Percentiles rank a stretch among this genome's conserved stretches.
phyloP scores from a whole-genome alignment of 2,113 vertebrate species.

The Leptobrachium ailaonicum region DNA sequence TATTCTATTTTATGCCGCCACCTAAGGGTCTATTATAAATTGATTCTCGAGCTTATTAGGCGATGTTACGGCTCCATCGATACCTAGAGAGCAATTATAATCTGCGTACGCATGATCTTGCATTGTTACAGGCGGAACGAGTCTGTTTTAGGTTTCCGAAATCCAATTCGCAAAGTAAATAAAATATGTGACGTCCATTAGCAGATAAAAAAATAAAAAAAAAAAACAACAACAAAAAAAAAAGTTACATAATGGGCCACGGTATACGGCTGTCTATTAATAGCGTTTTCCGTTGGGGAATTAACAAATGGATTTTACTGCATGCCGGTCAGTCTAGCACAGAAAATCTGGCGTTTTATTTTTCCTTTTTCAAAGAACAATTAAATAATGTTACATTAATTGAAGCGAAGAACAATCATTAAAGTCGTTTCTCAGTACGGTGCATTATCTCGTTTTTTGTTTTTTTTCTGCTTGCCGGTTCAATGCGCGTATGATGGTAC shows the following conservation, averaged over 20 bases:
- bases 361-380: background rate
- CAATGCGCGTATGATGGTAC: background rate
- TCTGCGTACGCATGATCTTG: conserved; percentile 46
- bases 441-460: background rate
- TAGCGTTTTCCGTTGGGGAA: background rate
- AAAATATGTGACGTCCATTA: background rate
- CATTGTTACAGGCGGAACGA: conserved; percentile 20
- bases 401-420: background rate
- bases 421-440: background rate
- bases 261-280: background rate
- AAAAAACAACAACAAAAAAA: too few species aligned
- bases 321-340: background rate
- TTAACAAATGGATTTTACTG: conserved; percentile 11
- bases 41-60: conserved; percentile 39
- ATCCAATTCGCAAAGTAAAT: background rate
- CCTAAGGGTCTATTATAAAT: conserved; percentile 48
- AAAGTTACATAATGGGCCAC: background rate
- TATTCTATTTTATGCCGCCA: conserved; percentile 40
- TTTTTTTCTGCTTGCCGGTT: background rate
- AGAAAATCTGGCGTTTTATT: background rate
- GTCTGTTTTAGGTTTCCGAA: background rate
- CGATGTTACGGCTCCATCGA: conserved; percentile 19
- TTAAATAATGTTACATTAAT: conserved; percentile 18
- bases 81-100: conserved; percentile 45
- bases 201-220: background rate